A percentile compares a stretch with the other conserved stretches of the same genome.
Conservation (phyloP, 2,888 invertebrate species). For the Diaphora mendica region DNA sequence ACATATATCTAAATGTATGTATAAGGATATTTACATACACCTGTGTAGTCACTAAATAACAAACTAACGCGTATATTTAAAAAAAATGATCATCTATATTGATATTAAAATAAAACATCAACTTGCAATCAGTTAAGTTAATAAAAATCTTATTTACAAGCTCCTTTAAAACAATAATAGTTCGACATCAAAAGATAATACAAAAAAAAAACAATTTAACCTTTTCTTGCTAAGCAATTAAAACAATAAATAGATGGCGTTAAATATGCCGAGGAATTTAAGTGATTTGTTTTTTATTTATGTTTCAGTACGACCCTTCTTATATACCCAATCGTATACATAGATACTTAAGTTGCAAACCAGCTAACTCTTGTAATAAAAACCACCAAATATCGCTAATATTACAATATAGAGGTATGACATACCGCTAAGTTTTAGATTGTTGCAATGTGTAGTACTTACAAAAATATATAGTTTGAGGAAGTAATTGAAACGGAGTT, state of each 20-base stretch:
- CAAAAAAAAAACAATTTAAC: constrained; percentile 64
- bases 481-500: not conserved
- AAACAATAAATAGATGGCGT: constrained; percentile 73
- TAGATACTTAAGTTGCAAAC: not conserved
- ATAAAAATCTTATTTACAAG: constrained; percentile 85
- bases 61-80: constrained; percentile 75
- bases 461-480: not conserved
- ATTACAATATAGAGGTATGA: not conserved
- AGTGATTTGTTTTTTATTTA: constrained; percentile 17
- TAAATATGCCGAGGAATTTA: constrained; percentile 51
- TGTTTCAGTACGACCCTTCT: constrained; percentile 38
- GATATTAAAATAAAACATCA: constrained; percentile 42
- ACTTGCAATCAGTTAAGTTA: constrained; percentile 64
- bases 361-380: not conserved
- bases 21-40: constrained; percentile 71
- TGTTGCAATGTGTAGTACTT: not conserved
- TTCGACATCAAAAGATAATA: constrained; percentile 55
- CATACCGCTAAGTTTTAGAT: not conserved
- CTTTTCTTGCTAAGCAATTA: constrained; percentile 77
- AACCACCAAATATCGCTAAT: not conserved
- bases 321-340: constrained; percentile 46
- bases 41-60: constrained; percentile 82
- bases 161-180: constrained; percentile 71
- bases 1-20: constrained; percentile 69
- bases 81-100: constrained; percentile 56